Evolutionary conservation across 2,113 vertebrate genomes (phyloP), one percentile per base, ranked within the genome.

Genomic region (Hippocampus barbouri): DNA sequence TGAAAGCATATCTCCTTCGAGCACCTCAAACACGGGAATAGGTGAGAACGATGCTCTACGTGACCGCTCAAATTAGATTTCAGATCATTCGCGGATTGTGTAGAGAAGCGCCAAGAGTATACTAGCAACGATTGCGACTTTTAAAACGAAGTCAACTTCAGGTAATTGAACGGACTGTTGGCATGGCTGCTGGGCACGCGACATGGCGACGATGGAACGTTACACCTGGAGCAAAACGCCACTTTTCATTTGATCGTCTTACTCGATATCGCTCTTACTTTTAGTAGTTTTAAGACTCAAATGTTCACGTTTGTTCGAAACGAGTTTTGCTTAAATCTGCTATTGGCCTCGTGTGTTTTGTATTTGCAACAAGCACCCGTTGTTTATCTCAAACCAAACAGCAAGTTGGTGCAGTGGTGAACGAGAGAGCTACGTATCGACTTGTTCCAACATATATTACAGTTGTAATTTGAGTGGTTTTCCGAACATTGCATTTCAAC

Each of bases 11-110:
- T 43, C 10, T 70, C 59, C 64, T 51, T 20, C 23, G 20, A 6
- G 34, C 1, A 11, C 43, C 27, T 66, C 16, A 69, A 61, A 54
- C 79, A 73, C 74, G 82, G 34, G 34, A 75, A 61, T 86, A 81
- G 87, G 88, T 88, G 85, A 90, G 87, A 75, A 87, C 73, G 82
- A 84, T 62, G 25, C 41, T 0, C 71, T 68, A 71, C 74, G 76
- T 49, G 15, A 71, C 76, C 78, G 34, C 68, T 59, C 9, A 61
- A 60, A n/a, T 53, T 25, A 40, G 25, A 64, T 73, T 56, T 83
- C n/a, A 73, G 18, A 63, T n/a, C 43, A 5, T 23, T 53, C 21
- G 60, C 5, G 41, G 1, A 2, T 30, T n/a, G 20, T 12, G 2
- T 5, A 34, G 2, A 11, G 2, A 4, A 10, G 27, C 38, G 16